Percentiles rank a stretch among this genome's conserved stretches.
phyloP scores from a whole-genome alignment of 2,888 invertebrate genomes.

The Hemistola chrysoprasaria region DNA sequence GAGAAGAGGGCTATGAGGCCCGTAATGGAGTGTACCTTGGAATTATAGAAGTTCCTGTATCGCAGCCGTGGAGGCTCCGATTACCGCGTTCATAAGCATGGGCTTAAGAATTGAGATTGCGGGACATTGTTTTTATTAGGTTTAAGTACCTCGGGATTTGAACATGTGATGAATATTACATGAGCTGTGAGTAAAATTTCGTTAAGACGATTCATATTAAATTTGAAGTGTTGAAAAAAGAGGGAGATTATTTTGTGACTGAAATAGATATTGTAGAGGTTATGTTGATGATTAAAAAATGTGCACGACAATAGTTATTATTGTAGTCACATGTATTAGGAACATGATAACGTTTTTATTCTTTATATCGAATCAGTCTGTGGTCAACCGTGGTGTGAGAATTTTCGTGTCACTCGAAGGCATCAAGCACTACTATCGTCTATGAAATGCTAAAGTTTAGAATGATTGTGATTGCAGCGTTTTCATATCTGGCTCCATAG shows the following conservation, averaged over 20 bases:
- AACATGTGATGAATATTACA: conserved; percentile 41
- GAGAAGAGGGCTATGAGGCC: conserved; percentile 53
- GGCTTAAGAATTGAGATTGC: conserved; percentile 29
- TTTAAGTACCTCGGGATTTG: conserved; percentile 36
- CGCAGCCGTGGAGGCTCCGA: conserved; percentile 8
- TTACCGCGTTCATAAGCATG: conserved; percentile 13
- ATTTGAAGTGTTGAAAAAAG: conserved; percentile 17
- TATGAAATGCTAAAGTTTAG: too few species aligned
- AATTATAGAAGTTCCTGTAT: conserved; percentile 27
- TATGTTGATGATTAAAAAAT: conserved; percentile 5
- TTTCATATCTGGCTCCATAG: too few species aligned
- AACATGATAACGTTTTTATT: too few species aligned
- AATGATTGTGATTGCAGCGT: too few species aligned
- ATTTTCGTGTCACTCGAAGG: too few species aligned
- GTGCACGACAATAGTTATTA: conserved; percentile 3
- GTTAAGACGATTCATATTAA: conserved; percentile 13
- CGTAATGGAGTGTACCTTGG: conserved; percentile 56
- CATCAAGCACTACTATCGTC: too few species aligned
- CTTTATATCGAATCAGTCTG: too few species aligned
- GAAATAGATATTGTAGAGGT: conserved; percentile 14
- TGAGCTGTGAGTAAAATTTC: conserved; percentile 30
- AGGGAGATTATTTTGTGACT: conserved; percentile 21
- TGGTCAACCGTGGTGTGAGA: too few species aligned
- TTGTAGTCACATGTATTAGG: too few species aligned
- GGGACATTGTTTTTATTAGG: conserved; percentile 37